A percentile compares a stretch with the other conserved stretches of the same genome.
Conservation (phyloP, 2,113 vertebrate genomes). For the Meriones unguiculatus region DNA sequence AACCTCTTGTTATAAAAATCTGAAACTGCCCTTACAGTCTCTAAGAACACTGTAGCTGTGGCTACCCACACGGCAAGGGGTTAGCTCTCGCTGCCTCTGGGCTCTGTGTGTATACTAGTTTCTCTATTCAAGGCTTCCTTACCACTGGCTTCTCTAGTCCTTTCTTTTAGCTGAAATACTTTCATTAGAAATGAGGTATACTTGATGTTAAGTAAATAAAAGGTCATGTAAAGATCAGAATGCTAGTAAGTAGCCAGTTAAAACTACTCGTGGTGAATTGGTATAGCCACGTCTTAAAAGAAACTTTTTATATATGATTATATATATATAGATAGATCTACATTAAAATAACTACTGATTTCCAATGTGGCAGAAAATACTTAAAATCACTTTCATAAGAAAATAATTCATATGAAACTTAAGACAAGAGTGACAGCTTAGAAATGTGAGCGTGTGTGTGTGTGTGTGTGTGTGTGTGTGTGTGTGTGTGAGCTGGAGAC, state of each 20-base stretch:
- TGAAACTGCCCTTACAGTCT: constrained; percentile 27
- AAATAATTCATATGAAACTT: constrained; percentile 54
- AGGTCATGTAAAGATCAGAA: neutral
- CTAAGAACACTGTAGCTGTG: neutral
- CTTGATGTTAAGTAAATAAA: constrained; percentile 55
- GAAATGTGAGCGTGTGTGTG: neutral
- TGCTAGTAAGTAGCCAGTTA: constrained; percentile 49
- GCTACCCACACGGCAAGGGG: too few relatives aligned
- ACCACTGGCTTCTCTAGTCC: neutral
- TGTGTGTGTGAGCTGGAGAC: neutral
- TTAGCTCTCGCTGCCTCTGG: neutral
- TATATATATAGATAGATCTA: constrained; percentile 43
- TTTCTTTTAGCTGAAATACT: constrained; percentile 45
- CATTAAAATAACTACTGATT: constrained; percentile 61
- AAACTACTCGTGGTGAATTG: constrained; percentile 57
- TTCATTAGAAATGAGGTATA: constrained; percentile 65
- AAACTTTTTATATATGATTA: constrained; percentile 8
- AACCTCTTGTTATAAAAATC: constrained; percentile 27
- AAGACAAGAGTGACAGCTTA: constrained; percentile 10
- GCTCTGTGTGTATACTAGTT: neutral
- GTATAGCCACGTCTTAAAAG: constrained; percentile 44
- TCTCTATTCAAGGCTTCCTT: neutral
- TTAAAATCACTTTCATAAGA: constrained; percentile 50
- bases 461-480: neutral
- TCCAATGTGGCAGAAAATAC: constrained; percentile 50